phyloP scores from a whole-genome alignment of 2,797 vertebrate genomes.

The Neosalanx taihuensis region DNA sequence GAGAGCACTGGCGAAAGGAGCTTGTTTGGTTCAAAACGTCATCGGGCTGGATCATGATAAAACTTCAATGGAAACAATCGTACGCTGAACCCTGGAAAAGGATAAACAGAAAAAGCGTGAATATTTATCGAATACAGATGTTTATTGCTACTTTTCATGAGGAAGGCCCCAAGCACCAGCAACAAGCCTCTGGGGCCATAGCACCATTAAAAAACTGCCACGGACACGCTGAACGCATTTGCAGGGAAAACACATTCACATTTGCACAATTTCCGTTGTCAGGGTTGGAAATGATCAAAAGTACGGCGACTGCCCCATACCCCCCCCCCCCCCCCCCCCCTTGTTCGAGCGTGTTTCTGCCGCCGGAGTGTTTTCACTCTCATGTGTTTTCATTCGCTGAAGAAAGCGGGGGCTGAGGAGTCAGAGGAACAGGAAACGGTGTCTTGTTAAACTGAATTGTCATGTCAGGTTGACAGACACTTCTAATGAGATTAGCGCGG shows the following conservation, averaged over 20 bases:
- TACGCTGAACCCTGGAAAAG: slow-evolving; percentile 32
- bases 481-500: slow-evolving; percentile 71
- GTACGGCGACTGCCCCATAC: slow-evolving; percentile 41
- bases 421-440: slow-evolving; percentile 55
- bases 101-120: slow-evolving; percentile 44
- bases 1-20: slow-evolving; percentile 20
- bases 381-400: slow-evolving; percentile 70
- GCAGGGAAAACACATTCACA: slow-evolving; percentile 51
- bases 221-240: slow-evolving; percentile 58
- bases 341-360: slow-evolving; percentile 56
- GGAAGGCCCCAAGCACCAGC: slow-evolving; percentile 37
- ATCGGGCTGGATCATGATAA: slow-evolving; percentile 12
- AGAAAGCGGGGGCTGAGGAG: slow-evolving; percentile 27
- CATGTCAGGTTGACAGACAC: slow-evolving; percentile 69
- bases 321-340: slow-evolving; percentile 34
- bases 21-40: slow-evolving; percentile 17
- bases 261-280: slow-evolving; percentile 56
- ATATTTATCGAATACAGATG: slow-evolving; percentile 54
- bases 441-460: slow-evolving; percentile 68
- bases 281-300: slow-evolving; percentile 65
- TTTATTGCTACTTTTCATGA: slow-evolving; percentile 46
- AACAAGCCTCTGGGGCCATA: slow-evolving; percentile 51
- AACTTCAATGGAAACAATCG: slow-evolving; percentile 20
- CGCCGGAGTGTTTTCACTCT: slow-evolving; percentile 52
- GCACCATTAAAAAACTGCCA: slow-evolving; percentile 50